phyloP scores from a whole-genome alignment of 1,140 invertebrate species.

The Ceratosolen fusciceps region DNA sequence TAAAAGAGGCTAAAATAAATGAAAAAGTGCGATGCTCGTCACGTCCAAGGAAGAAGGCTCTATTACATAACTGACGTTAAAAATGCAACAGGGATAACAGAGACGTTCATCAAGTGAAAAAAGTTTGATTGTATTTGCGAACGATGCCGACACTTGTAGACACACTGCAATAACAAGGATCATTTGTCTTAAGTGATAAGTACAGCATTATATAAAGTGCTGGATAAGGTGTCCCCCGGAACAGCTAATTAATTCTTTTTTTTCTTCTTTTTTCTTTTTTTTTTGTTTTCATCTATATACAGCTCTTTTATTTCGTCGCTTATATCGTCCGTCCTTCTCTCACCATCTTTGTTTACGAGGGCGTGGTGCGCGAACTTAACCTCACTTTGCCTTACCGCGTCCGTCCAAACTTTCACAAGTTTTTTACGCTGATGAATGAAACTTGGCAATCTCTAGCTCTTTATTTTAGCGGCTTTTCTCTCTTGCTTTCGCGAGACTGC shows the following conservation, averaged over 20 bases:
- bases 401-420: slow-evolving; percentile 28
- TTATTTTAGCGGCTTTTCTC: slow-evolving; percentile 36
- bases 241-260: slow-evolving; percentile 41
- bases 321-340: neutral
- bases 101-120: neutral
- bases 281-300: neutral
- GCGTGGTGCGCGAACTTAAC: slow-evolving; percentile 22
- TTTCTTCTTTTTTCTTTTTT: neutral
- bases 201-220: slow-evolving; percentile 37
- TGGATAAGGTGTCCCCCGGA: neutral
- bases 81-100: neutral
- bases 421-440: slow-evolving; percentile 48
- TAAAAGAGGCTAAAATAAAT: neutral
- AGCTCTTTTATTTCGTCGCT: neutral
- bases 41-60: neutral
- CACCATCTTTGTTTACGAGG: slow-evolving; percentile 26
- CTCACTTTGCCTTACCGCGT: slow-evolving; percentile 25
- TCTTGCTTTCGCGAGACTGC: slow-evolving; percentile 26
- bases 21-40: neutral
- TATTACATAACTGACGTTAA: slow-evolving; percentile 6
- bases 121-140: slow-evolving; percentile 5
- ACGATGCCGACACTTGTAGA: neutral
- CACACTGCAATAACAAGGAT: slow-evolving; percentile 14
- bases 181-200: slow-evolving; percentile 41
- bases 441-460: slow-evolving; percentile 48